These are phyloP conservation scores for Melieria crassipennis DNA, from an alignment of 2,888 invertebrate genomes.

Conservation along the genomic window DNA sequence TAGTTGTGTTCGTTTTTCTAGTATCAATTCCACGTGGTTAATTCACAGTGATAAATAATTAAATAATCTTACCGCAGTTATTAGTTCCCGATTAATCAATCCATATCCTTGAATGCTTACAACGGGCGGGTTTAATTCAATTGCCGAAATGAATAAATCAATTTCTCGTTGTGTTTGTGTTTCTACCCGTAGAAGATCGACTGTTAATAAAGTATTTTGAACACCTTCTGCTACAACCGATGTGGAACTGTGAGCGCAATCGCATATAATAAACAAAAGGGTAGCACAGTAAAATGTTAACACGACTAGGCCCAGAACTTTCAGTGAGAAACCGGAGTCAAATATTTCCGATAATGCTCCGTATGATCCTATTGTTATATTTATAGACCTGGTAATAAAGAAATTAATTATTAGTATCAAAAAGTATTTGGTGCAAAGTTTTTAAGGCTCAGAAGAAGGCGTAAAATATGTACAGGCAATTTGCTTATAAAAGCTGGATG, in stretches of 20 bases:
- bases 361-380: conserved; percentile 74
- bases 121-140: conserved; percentile 76
- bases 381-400: conserved; percentile 67
- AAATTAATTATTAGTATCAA: too few relatives aligned
- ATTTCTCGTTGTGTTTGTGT: conserved; percentile 73
- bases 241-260: conserved; percentile 74
- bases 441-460: too few relatives aligned
- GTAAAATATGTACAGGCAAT: too few relatives aligned
- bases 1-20: too few relatives aligned
- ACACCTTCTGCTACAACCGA: conserved; percentile 73
- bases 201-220: conserved; percentile 71
- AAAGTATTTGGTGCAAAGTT: too few relatives aligned
- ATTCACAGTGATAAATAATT: too few relatives aligned
- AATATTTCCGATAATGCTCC: conserved; percentile 75
- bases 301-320: conserved; percentile 74
- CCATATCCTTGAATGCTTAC: conserved; percentile 75
- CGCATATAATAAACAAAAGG: conserved; percentile 73
- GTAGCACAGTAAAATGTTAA: conserved; percentile 71
- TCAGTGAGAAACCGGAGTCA: conserved; percentile 74
- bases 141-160: conserved; percentile 74
- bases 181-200: conserved; percentile 70
- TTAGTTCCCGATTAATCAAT: conserved; percentile 72
- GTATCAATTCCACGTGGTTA: too few relatives aligned
- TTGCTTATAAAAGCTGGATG: too few relatives aligned
- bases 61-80: conserved; percentile 69